Base-by-base conservation (phyloP, 64 coral and sea anemone species). In the Porites australiensis region DNA sequence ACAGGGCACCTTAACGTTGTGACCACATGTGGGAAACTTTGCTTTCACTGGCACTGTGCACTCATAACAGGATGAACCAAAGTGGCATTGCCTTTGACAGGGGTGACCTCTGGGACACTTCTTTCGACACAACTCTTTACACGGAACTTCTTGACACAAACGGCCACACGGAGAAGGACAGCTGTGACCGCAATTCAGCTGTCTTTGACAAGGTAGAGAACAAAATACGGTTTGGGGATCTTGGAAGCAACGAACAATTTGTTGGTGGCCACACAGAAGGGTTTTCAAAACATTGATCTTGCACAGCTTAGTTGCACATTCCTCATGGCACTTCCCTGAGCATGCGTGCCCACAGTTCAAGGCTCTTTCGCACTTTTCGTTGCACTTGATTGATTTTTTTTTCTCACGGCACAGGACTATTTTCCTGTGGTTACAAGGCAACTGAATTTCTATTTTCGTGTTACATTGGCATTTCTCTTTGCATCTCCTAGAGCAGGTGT, bases 321-420 rank as follows among this genome's bases (percentile, higher is more conserved):
- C 61, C 21, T 87, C 89, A 21, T 64, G 2, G 19, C 94, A 95
- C 11, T 74, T 80, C 0, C 37, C 72, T 23, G 64, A 64, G n/a
- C 94, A 86, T 13, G 82, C 51, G 83, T 95, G 89, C n/a, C 89
- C 82, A 82, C 89, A 91, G 49, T 89, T 11, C 14, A 89, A 43
- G 21, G 37, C 8, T 61, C 75, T 16, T 74, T 13, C 66, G 83
- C 94, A 95, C 14, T 61, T 69, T 6, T 82, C 75, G 19, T 57
- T 47, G n/a, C 94, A 95, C 22, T 74, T 18, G 6, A 60, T 13
- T 81, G 57, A 12, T 3, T 44, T 13, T 4, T 82, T 8, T 75
- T 82, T 88, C 51, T 88, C 37, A 27, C 11, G 79, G 12, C 92
- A 93, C 1, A 14, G 50, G 37, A 82, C n/a, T 15, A 6, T 12